phyloP scores from a whole-genome alignment of 2,888 invertebrate species.

The Drosophila testacea region DNA sequence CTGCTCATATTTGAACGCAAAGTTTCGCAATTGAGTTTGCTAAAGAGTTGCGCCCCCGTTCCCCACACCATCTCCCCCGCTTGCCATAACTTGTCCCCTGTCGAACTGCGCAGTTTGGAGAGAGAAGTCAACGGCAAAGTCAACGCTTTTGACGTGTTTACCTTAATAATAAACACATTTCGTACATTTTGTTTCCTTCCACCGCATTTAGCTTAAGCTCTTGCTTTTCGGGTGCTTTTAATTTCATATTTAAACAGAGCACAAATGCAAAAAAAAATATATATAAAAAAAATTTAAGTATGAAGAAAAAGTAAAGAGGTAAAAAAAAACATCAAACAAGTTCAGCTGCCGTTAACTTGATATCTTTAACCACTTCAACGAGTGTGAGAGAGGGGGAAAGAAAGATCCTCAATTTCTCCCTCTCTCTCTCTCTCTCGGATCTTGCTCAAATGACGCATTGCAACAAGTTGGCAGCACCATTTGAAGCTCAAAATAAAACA shows the following conservation, averaged over 20 bases:
- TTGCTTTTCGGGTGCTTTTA: conserved; percentile 32
- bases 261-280: conserved; percentile 48
- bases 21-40: conserved; percentile 44
- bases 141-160: conserved; percentile 69
- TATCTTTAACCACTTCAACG: conserved; percentile 24
- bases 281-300: conserved; percentile 3
- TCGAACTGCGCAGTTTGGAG: conserved; percentile 33
- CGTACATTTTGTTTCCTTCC: conserved; percentile 58
- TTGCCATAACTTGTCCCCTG: conserved; percentile 9
- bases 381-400: not conserved
- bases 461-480: conserved; percentile 29
- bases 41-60: conserved; percentile 18
- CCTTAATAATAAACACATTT: conserved; percentile 76
- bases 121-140: conserved; percentile 54
- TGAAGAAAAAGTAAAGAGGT: conserved; percentile 8
- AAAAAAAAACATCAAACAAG: conserved; percentile 52
- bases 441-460: conserved; percentile 1
- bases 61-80: not conserved
- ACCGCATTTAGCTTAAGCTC: conserved; percentile 40
- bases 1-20: conserved; percentile 19
- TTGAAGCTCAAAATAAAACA: conserved; percentile 10
- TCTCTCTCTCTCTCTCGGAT: conserved; percentile 4
- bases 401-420: not conserved
- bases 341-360: conserved; percentile 67
- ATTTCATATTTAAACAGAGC: conserved; percentile 72